These are phyloP conservation scores for Pao palembangensis DNA, from an alignment of 2,113 vertebrate genomes.

Conservation along the genomic window DNA sequence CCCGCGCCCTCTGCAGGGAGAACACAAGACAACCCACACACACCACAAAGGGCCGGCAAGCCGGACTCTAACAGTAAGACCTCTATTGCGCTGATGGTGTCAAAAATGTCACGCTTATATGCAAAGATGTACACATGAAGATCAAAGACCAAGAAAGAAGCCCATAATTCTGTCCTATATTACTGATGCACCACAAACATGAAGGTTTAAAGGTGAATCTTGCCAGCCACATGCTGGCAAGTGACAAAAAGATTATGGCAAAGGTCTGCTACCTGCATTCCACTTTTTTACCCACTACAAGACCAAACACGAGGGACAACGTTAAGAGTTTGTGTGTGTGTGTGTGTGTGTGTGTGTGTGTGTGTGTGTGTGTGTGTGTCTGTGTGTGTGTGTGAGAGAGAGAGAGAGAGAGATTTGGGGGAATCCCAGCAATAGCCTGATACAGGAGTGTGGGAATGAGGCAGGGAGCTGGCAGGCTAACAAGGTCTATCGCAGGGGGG, in stretches of 20 bases:
- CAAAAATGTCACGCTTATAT: not conserved
- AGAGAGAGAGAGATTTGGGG: too few species aligned
- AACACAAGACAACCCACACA: too few species aligned
- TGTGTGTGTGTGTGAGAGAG: constrained; percentile 54
- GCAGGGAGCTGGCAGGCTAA: constrained; percentile 63
- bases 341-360: constrained; percentile 3
- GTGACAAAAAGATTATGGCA: too few species aligned
- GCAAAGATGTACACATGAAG: not conserved
- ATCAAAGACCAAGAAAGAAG: constrained; percentile 16
- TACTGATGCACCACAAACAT: not conserved
- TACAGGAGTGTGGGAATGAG: constrained; percentile 72
- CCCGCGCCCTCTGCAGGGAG: too few species aligned
- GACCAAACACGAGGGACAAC: not conserved
- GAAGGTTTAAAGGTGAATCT: not conserved
- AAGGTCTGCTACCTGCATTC: too few species aligned
- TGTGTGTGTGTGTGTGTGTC: constrained; percentile 11
- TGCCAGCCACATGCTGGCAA: too few species aligned
- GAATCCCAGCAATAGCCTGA: constrained; percentile 54
- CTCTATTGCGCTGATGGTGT: not conserved
- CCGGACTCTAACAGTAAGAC: too few species aligned
- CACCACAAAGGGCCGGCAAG: too few species aligned
- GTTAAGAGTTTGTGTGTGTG: constrained; percentile 5
- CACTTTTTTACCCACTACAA: too few species aligned
- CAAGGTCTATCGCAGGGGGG: constrained; percentile 64
- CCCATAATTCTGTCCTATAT: not conserved